Percentiles rank a stretch among this genome's conserved stretches.
phyloP scores from a whole-genome alignment of 2,888 invertebrate species.

The Ichneumoninae sp. region DNA sequence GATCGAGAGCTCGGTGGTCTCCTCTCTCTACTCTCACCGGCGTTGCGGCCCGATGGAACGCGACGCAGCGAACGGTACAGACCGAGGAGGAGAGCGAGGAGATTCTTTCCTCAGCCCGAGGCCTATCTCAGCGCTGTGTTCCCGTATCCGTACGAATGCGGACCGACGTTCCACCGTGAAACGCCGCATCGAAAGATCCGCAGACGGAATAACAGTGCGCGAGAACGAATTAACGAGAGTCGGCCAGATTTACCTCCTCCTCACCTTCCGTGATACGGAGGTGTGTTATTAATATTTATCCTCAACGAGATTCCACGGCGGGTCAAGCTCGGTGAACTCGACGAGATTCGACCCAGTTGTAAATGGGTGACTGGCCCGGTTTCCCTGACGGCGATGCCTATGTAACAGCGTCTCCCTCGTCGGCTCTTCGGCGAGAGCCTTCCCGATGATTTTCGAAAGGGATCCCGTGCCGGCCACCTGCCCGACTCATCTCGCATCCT shows the following conservation, averaged over 20 bases:
- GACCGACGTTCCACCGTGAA: background rate
- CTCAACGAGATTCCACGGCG: slow-evolving; percentile 23
- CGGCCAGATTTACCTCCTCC: slow-evolving; percentile 10
- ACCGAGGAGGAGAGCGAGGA: slow-evolving; percentile 40
- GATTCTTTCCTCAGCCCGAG: slow-evolving; percentile 38
- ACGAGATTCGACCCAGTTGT: slow-evolving; percentile 80
- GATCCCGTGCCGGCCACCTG: slow-evolving; percentile 69
- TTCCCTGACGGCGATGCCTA: slow-evolving; percentile 67
- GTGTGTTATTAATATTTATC: slow-evolving; percentile 17
- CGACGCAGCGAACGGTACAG: slow-evolving; percentile 45
- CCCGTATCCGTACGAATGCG: slow-evolving; percentile 3
- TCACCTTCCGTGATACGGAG: background rate
- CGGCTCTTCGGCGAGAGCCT: slow-evolving; percentile 65
- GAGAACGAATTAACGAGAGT: slow-evolving; percentile 32
- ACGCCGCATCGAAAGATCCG: slow-evolving; percentile 3
- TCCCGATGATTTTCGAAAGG: slow-evolving; percentile 77
- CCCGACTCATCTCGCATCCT: slow-evolving; percentile 64
- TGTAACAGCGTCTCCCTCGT: slow-evolving; percentile 33
- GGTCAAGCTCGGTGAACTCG: slow-evolving; percentile 39
- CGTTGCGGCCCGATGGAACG: slow-evolving; percentile 4
- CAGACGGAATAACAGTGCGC: slow-evolving; percentile 26
- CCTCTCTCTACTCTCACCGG: slow-evolving; percentile 61
- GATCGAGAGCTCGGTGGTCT: slow-evolving; percentile 52
- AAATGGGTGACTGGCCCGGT: slow-evolving; percentile 82
- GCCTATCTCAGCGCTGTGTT: slow-evolving; percentile 10